Evolutionary conservation across 2,888 invertebrate genomes (phyloP), one percentile per base, ranked within the genome.

Genomic region (Callyntrura sp.): DNA sequence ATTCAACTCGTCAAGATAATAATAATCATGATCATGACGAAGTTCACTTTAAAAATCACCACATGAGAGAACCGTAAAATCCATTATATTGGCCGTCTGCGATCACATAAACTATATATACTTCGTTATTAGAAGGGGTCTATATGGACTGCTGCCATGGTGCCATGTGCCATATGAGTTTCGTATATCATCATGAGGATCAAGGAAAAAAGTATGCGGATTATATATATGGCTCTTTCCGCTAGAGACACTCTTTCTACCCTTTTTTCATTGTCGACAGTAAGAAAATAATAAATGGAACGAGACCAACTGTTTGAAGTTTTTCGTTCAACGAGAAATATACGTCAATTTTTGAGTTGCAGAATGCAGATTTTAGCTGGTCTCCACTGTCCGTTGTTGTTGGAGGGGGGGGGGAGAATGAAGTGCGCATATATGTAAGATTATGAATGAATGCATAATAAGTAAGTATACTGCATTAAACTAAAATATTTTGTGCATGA

Each of bases 1-100:
- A 78, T 78, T 78, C 78, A 78, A 78, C 78, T 55, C 78, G 43
- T 45, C 73, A 45, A 48, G 73, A 78, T 17, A n/a, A 78, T 55
- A 20, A 70, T 8, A 17, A 51, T 43, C n/a, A 73, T 51, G 23
- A 45, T 35, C 12, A 78, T 51, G 55, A 51, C 25, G 55, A 78
- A n/a, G 17, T 76, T 25, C 28, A 55, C 57, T 78, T 23, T 14
- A 28, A 57, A 78, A 78, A 78, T 78, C 35, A 43, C 14, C 17
- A 55, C 65, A 62, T 28, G 12, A 28, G 20, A 65, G 28, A 11
- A 65, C 65, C 65, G 65, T 17, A 65, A 65, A 65, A 5, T 14
- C n/a, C 65, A 65, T 28, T 28, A 65, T 23, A 65, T 12, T 28
- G 28, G 28, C 60, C 60, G 60, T 2, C 17, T 55, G 4, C n/a